These are phyloP conservation scores for Cromileptes altivelis DNA, from an alignment of 2,113 vertebrate species.

Conservation along the genomic window DNA sequence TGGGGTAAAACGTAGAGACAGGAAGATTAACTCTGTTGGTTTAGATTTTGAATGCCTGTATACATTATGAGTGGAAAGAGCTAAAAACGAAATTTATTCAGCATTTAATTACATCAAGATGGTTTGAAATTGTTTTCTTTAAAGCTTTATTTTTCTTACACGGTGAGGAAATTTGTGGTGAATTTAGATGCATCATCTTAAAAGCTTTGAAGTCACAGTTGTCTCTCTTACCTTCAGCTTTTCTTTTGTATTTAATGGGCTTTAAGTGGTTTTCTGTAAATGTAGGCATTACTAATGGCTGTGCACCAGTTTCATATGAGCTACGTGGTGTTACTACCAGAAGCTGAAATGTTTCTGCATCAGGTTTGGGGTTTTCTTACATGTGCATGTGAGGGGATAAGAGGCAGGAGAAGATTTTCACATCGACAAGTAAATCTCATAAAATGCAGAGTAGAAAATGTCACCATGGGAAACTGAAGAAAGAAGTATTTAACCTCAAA, in stretches of 20 bases:
- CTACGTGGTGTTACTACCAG: not conserved
- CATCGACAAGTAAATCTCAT: constrained; percentile 29
- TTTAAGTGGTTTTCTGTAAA: not conserved
- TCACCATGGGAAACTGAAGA: not conserved
- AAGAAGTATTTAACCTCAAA: not conserved
- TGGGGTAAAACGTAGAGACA: not conserved
- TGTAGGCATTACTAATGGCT: not conserved
- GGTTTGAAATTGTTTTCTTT: not conserved
- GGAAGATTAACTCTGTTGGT: not conserved
- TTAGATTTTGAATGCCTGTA: not conserved
- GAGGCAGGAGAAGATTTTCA: constrained; percentile 33
- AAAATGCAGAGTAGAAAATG: constrained; percentile 10
- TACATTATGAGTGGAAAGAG: not conserved
- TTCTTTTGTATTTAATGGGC: not conserved
- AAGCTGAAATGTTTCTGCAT: constrained; percentile 22
- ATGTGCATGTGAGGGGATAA: constrained; percentile 46
- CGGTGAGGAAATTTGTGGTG: too few species aligned
- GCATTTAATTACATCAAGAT: not conserved
- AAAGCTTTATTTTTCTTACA: not conserved
- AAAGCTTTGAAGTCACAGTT: not conserved
- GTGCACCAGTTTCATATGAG: not conserved
- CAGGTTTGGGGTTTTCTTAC: constrained; percentile 27
- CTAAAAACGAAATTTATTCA: not conserved
- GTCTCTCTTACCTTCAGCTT: not conserved
- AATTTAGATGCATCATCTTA: not conserved